These are phyloP conservation scores for Taphrorychus bicolor DNA, from an alignment of 2,888 invertebrate species.

Conservation along the genomic window DNA sequence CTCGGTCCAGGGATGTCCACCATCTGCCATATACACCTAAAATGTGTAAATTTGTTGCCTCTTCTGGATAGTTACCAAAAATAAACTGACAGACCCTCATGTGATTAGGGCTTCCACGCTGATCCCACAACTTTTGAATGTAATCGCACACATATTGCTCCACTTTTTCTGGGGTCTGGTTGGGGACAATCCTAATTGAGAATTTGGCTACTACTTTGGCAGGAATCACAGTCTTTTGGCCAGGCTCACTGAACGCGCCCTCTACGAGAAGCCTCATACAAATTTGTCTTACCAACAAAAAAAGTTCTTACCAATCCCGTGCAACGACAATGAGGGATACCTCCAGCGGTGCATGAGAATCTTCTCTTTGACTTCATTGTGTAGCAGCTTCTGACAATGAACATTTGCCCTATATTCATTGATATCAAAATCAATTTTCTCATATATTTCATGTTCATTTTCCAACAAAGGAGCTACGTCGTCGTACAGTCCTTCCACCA, in stretches of 20 bases:
- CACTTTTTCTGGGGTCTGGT: constrained; percentile 85
- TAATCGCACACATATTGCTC: constrained; percentile 78
- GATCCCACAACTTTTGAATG: constrained; percentile 78
- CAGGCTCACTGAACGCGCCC: constrained; percentile 90
- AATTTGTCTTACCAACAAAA: background rate
- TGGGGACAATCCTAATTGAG: constrained; percentile 92
- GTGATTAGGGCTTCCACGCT: constrained; percentile 83
- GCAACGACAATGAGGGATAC: constrained; percentile 87
- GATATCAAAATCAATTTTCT: constrained; percentile 86
- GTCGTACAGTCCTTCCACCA: constrained; percentile 82
- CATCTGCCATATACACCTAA: constrained; percentile 55
- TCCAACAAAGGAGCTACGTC: constrained; percentile 77
- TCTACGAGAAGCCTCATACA: constrained; percentile 61
- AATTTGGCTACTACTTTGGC: constrained; percentile 95
- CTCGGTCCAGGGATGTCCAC: constrained; percentile 92
- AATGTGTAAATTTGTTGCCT: background rate
- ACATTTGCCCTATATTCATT: constrained; percentile 77
- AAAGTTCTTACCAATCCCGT: constrained; percentile 69
- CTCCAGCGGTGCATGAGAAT: constrained; percentile 78
- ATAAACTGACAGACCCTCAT: constrained; percentile 68
- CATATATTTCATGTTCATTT: constrained; percentile 76
- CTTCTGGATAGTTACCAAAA: background rate
- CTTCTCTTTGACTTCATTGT: constrained; percentile 80
- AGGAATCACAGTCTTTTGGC: constrained; percentile 96
- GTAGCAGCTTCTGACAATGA: constrained; percentile 72